Conservation (phyloP, 1,140 invertebrate genomes). For the Melipona quadrifasciata region DNA sequence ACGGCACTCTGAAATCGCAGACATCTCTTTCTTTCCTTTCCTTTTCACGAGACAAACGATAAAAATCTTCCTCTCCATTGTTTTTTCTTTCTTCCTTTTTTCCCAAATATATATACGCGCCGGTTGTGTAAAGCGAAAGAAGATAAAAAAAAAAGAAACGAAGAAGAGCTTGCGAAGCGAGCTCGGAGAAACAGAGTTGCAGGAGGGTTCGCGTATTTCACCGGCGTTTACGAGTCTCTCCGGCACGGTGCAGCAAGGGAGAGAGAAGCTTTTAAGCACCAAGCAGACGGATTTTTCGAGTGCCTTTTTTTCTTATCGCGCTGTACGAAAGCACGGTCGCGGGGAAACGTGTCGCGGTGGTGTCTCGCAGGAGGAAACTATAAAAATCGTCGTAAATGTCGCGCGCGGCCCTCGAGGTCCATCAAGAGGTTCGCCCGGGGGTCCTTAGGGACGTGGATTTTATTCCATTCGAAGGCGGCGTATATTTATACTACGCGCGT, state of each 20-base stretch:
- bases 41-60: background rate
- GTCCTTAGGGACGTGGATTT: constrained; percentile 25
- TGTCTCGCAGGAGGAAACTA: constrained; percentile 46
- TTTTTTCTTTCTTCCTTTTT: background rate
- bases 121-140: no score
- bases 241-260: background rate
- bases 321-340: background rate
- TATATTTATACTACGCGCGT: background rate
- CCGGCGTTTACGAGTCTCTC: constrained; percentile 47
- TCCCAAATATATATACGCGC: background rate
- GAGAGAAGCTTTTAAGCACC: constrained; percentile 47
- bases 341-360: constrained; percentile 16
- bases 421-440: background rate
- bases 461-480: background rate
- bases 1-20: no score
- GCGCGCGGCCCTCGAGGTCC: background rate
- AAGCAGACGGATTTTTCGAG: constrained; percentile 11
- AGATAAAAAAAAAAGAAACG: background rate
- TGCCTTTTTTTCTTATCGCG: constrained; percentile 32
- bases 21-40: no score
- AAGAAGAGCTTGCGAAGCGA: background rate
- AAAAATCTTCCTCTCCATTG: background rate
- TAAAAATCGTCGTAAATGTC: constrained; percentile 65
- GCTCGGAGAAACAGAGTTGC: constrained; percentile 15
- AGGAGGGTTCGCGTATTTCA: constrained; percentile 44